Base-by-base conservation (phyloP, 2,888 invertebrate species). In the Idaea straminata region DNA sequence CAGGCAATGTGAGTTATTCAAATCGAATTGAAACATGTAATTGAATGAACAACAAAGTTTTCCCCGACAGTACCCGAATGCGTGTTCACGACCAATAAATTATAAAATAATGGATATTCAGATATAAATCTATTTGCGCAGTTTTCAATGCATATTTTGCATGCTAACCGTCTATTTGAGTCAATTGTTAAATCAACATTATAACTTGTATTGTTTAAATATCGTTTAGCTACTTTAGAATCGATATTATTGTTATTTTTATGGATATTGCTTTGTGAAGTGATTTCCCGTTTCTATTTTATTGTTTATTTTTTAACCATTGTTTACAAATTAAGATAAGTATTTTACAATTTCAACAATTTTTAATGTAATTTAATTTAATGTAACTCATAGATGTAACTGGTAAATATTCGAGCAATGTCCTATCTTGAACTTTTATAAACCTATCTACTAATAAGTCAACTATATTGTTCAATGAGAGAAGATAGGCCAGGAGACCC, bases 71-170 rank as follows among this genome's bases (percentile, higher is more conserved):
- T 75, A 72, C 70, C 69, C 67, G 34, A 64, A 73, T 77, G 87
- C 91, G 87, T 91, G 91, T 79, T 79, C 74, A 73, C 77, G 66
- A 74, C 67, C 68, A 75, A 86, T 91, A 88, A 87, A 91, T 91
- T 89, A 89, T 70, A 65, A 77, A 82, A 83, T 88, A 88, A 90
- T 89, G 86, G 85, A 87, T 86, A 83, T 83, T 79, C 75, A 81
- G 88, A 85, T 85, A 86, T 86, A 88, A 89, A 88, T 91, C 88
- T 88, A 87, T 89, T 88, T 88, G 89, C 87, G 82, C 85, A 90
- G 85, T 89, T 88, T 87, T 87, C 87, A 88, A 89, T 90, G 89
- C 86, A 88, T 85, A 83, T 83, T 87, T 91, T 81, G 91, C 91
- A 89, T 91, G 90, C 77, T 80, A 71, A 66, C 66, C 63, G 76